A percentile compares a stretch with the other conserved stretches of the same genome.
These are phyloP conservation scores for Bubalus kerabau DNA, from an alignment of 2,113 vertebrate genomes.

Conservation along the genomic window DNA sequence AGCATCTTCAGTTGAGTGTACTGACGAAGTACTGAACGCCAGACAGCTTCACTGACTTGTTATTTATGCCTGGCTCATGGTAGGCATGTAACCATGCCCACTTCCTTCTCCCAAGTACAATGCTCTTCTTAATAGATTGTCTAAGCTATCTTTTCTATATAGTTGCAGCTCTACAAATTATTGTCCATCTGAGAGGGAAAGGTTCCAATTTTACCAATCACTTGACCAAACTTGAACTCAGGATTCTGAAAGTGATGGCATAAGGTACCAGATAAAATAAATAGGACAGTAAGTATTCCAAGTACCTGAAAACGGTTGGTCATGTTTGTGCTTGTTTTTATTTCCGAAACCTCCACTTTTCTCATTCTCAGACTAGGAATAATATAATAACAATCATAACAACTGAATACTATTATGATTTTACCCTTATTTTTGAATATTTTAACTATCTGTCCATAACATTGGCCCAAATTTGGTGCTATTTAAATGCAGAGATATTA, in stretches of 20 bases:
- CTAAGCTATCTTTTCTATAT: not conserved
- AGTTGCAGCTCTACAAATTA: not conserved
- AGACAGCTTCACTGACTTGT: not conserved
- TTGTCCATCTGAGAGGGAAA: not conserved
- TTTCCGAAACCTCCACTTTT: not conserved
- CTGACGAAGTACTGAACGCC: fast-evolving
- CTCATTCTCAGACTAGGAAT: not conserved
- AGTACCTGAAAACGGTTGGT: not conserved
- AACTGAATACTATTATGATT: not conserved
- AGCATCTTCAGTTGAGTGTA: not conserved
- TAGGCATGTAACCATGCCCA: not conserved
- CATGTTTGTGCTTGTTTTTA: not conserved
- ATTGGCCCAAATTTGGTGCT: not conserved
- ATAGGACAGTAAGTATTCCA: not conserved
- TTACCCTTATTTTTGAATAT: not conserved
- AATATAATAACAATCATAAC: not conserved
- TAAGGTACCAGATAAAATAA: not conserved
- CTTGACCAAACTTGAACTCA: not conserved
- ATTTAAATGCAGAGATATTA: not conserved
- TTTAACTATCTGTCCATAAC: not conserved
- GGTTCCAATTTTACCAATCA: not conserved
- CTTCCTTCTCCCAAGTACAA: not conserved
- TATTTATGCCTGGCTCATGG: not conserved
- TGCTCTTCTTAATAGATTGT: not conserved
- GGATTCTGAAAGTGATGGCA: not conserved